These are phyloP conservation scores for Choreutis nemorana DNA, from an alignment of 2,888 invertebrate genomes.

Conservation along the genomic window DNA sequence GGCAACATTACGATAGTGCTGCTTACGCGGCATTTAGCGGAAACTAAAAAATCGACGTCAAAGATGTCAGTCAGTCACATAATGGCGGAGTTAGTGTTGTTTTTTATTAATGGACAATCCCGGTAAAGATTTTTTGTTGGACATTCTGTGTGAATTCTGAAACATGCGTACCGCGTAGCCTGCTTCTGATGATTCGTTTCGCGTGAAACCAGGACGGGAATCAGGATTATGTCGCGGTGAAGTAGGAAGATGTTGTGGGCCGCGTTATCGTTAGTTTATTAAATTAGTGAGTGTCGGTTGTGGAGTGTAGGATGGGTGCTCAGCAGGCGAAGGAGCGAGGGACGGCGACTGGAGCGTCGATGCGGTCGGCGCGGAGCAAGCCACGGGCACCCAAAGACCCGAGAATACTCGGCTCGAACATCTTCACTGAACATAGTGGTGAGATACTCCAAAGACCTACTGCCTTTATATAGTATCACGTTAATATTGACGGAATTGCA, in stretches of 20 bases:
- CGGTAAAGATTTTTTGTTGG: constrained; percentile 25
- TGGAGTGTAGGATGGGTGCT: constrained; percentile 77
- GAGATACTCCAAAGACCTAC: constrained; percentile 63
- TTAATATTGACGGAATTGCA: no score
- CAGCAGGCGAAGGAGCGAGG: constrained; percentile 93
- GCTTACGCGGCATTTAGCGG: constrained; percentile 15
- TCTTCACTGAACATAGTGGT: constrained; percentile 96
- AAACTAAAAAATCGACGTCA: constrained; percentile 51
- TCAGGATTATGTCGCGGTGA: constrained; percentile 1
- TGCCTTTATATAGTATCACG: no score
- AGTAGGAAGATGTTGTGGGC: constrained; percentile 26
- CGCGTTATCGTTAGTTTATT: constrained; percentile 32
- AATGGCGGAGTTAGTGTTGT: constrained; percentile 57
- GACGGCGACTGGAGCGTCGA: constrained; percentile 75
- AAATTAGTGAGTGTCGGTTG: constrained; percentile 30
- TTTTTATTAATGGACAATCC: constrained; percentile 27
- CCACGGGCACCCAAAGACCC: constrained; percentile 82
- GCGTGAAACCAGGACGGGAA: not conserved
- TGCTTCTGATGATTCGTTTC: not conserved
- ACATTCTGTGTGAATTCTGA: constrained; percentile 12
- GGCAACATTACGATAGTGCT: no score
- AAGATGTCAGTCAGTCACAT: constrained; percentile 34
- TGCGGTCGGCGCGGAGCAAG: constrained; percentile 78
- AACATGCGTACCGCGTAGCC: constrained; percentile 12
- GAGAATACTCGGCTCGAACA: constrained; percentile 86